Evolutionary conservation across 2,888 invertebrate genomes (phyloP).

Genomic region (Seladonia tumulorum): DNA sequence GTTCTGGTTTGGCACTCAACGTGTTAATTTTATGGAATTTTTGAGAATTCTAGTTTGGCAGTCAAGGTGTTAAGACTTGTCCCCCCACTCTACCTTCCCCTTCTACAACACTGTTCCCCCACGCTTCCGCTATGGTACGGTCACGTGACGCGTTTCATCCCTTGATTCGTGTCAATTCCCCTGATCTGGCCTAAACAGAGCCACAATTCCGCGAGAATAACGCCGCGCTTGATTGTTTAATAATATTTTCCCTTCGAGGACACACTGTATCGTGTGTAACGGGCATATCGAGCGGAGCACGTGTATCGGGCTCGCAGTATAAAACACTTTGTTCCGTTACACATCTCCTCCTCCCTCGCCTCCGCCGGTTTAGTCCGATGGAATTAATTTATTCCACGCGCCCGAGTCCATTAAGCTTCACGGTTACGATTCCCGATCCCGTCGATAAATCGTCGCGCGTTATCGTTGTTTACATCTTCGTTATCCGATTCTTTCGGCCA

Average conservation of each 20-base stretch:
- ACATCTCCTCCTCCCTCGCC: slow-evolving; percentile 23
- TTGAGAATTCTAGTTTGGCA: too few relatives aligned
- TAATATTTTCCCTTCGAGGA: slow-evolving; percentile 61
- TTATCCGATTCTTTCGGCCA: slow-evolving; percentile 47
- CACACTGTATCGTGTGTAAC: slow-evolving; percentile 33
- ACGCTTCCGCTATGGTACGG: too few relatives aligned
- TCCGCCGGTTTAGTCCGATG: background rate
- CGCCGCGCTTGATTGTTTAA: slow-evolving; percentile 61
- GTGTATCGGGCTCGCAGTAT: slow-evolving; percentile 35
- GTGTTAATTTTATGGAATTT: too few relatives aligned
- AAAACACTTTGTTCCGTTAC: slow-evolving; percentile 58
- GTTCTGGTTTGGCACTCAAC: too few relatives aligned
- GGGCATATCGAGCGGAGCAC: slow-evolving; percentile 30
- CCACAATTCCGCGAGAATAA: slow-evolving; percentile 62
- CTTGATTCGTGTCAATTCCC: too few relatives aligned
- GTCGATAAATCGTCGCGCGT: slow-evolving; percentile 45
- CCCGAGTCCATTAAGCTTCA: slow-evolving; percentile 43
- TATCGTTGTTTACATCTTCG: slow-evolving; percentile 53
- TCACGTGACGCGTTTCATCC: too few relatives aligned
- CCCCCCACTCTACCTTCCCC: too few relatives aligned
- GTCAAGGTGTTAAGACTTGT: too few relatives aligned
- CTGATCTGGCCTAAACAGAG: slow-evolving; percentile 39
- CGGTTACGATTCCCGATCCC: slow-evolving; percentile 45
- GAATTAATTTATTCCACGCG: slow-evolving; percentile 48
- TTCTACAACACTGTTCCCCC: too few relatives aligned